Evolutionary conservation across 2,113 vertebrate species (phyloP).

Genomic region (Nesoenas mayeri): DNA sequence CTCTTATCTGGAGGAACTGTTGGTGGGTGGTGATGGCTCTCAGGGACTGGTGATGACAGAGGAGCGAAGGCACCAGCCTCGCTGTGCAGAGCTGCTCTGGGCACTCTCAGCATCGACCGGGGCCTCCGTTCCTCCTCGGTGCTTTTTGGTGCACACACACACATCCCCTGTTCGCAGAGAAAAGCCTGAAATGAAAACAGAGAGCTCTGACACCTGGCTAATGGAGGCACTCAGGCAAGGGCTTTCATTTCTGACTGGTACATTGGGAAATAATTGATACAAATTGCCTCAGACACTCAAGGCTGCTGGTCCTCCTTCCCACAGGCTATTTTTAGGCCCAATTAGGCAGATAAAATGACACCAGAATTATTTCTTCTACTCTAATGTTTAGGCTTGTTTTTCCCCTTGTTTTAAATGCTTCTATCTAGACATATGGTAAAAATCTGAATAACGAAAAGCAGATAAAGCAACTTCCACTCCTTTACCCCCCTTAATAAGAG

Average conservation of each 20-base stretch:
- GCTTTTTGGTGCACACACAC: neutral
- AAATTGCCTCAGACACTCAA: slow-evolving; percentile 19
- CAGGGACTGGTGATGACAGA: slow-evolving; percentile 15
- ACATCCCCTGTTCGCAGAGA: neutral
- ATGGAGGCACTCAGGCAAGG: neutral
- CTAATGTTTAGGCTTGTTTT: neutral
- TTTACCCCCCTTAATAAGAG: too few species aligned
- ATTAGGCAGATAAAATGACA: neutral
- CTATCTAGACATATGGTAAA: neutral
- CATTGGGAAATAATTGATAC: slow-evolving; percentile 27
- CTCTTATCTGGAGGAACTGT: slow-evolving; percentile 46
- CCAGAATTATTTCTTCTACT: neutral
- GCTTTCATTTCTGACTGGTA: neutral
- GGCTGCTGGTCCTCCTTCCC: neutral
- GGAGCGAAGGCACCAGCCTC: neutral
- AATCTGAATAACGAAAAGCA: neutral
- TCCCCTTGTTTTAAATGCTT: neutral
- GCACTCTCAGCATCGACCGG: neutral
- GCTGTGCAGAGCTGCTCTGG: neutral
- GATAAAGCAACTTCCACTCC: neutral
- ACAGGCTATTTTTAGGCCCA: slow-evolving; percentile 13
- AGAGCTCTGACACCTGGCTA: neutral
- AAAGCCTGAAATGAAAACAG: neutral
- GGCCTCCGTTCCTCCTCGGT: neutral
- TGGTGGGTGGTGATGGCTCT: slow-evolving; percentile 53